A percentile compares a stretch with the other conserved stretches of the same genome.
phyloP scores from a whole-genome alignment of 2,797 vertebrate species.

The Lepus oiostolus region DNA sequence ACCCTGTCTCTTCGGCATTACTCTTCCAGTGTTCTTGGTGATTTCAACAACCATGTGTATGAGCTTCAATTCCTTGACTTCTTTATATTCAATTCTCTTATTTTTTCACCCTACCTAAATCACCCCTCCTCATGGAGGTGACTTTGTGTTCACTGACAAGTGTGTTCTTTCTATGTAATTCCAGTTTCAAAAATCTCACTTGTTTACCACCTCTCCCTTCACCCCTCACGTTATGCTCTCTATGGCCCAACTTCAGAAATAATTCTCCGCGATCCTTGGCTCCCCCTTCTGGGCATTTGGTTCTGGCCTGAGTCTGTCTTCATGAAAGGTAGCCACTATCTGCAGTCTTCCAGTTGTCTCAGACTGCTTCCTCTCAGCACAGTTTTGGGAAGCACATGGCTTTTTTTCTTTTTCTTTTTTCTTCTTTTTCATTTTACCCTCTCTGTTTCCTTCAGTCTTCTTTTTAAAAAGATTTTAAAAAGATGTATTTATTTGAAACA shows the following conservation, averaged over 20 bases:
- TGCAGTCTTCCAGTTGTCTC: background rate
- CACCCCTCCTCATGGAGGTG: background rate
- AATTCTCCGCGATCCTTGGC: background rate
- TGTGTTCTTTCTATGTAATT: background rate
- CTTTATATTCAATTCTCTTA: background rate
- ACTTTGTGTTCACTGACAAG: background rate
- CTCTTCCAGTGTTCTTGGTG: background rate
- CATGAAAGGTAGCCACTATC: background rate
- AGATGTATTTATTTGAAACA: too few species aligned
- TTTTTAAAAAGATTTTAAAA: too few species aligned
- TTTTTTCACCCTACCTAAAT: background rate
- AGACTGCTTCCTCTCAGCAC: background rate
- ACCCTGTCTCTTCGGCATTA: background rate
- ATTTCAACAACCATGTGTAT: background rate
- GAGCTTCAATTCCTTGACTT: background rate
- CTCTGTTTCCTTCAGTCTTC: background rate
- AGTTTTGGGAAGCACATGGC: background rate
- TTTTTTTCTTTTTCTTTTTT: background rate
- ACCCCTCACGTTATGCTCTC: background rate
- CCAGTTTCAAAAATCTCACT: background rate
- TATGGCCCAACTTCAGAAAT: background rate
- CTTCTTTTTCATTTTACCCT: background rate
- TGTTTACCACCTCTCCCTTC: background rate
- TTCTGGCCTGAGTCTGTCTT: background rate
- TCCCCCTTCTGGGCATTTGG: background rate